These are phyloP conservation scores for Myrmophylax atrothorax DNA, from an alignment of 2,113 vertebrate species.

Conservation along the genomic window DNA sequence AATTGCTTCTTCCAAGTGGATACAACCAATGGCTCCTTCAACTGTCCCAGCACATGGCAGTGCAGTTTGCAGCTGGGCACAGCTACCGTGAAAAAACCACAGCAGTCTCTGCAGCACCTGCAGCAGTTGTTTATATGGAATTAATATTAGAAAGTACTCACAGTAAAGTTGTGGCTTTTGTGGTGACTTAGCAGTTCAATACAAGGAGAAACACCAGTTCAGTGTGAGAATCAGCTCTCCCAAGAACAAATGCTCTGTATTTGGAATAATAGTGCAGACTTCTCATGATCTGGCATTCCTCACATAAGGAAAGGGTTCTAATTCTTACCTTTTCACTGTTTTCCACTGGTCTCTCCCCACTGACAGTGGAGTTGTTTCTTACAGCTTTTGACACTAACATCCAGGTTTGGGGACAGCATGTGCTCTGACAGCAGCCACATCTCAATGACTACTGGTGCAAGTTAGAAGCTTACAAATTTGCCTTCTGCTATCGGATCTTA, in stretches of 20 bases:
- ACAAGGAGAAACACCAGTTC: background rate
- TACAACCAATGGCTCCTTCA: fast-evolving
- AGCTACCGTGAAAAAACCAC: background rate
- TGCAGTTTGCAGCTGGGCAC: background rate
- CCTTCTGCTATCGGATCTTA: background rate
- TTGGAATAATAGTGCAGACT: background rate
- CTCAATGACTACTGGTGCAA: background rate
- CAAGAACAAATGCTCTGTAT: background rate
- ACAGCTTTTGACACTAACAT: background rate
- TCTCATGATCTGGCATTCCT: background rate
- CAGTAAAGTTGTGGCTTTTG: background rate
- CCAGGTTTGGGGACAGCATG: background rate
- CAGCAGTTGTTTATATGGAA: background rate
- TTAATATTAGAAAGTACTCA: background rate
- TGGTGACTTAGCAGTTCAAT: background rate
- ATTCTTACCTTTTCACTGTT: background rate
- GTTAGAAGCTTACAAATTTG: background rate
- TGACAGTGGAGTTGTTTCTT: background rate
- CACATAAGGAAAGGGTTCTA: background rate
- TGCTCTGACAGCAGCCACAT: background rate
- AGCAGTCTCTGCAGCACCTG: background rate
- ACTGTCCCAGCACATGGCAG: background rate
- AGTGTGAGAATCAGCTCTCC: background rate
- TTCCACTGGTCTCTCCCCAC: background rate
- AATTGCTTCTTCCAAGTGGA: background rate